Conservation (phyloP, 2,113 vertebrate genomes). For the Peromyscus leucopus region DNA sequence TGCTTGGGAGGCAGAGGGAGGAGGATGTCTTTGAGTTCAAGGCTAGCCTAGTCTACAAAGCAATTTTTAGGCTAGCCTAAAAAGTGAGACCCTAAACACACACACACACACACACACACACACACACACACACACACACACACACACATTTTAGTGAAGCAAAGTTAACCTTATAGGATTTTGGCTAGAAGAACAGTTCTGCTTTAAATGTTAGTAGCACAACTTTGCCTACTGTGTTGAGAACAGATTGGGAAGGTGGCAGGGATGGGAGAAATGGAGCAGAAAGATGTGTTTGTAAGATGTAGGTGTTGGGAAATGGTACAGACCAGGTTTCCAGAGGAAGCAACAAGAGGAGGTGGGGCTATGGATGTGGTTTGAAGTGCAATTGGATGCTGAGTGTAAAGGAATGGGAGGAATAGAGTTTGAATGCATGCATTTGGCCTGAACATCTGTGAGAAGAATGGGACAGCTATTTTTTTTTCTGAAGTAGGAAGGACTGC, state of each 20-base stretch:
- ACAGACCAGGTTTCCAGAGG: neutral
- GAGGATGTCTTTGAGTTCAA: neutral
- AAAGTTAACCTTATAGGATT: neutral
- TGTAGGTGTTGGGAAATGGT: neutral
- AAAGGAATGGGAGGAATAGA: slow-evolving; percentile 31
- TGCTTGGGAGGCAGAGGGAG: neutral
- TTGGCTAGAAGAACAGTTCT: neutral
- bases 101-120: too few species aligned
- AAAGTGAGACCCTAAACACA: neutral
- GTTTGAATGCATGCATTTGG: neutral
- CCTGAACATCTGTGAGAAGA: slow-evolving; percentile 18
- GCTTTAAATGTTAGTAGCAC: neutral
- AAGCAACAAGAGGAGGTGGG: neutral
- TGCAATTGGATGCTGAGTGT: neutral
- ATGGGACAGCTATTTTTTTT: neutral
- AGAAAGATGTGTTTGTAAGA: neutral
- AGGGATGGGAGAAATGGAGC: neutral
- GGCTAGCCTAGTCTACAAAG: neutral
- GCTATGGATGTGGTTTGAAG: neutral
- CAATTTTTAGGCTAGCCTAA: neutral
- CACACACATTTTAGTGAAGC: neutral
- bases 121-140: neutral
- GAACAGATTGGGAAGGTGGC: neutral
- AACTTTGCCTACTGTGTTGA: neutral
- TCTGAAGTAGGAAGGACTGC: neutral